Percentiles rank a stretch among this genome's conserved stretches.
Conservation (phyloP, 2,113 vertebrate species). For the Solea senegalensis region DNA sequence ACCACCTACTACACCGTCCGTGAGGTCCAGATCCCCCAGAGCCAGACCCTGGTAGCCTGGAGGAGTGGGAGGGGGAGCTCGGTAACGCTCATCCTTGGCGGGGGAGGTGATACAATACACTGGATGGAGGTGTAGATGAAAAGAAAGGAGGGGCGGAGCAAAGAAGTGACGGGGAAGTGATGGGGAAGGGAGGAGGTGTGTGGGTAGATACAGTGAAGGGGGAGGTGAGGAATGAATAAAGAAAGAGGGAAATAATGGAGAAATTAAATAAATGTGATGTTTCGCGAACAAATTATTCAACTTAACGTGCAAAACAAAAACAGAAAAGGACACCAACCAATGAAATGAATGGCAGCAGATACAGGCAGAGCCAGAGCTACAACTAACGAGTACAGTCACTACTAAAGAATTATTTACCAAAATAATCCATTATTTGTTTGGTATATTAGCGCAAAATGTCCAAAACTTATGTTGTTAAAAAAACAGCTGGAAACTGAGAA, state of each 20-base stretch:
- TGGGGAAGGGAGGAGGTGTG: constrained; percentile 57
- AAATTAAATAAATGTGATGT: constrained; percentile 83
- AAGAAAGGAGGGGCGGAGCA: constrained; percentile 64
- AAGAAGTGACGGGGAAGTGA: constrained; percentile 43
- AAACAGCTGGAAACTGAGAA: background rate
- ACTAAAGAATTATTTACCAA: background rate
- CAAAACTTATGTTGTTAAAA: background rate
- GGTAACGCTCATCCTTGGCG: constrained; percentile 95
- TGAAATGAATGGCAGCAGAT: constrained; percentile 74
- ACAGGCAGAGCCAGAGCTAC: constrained; percentile 39
- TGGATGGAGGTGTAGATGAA: constrained; percentile 78
- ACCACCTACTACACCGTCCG: constrained; percentile 80
- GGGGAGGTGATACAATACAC: constrained; percentile 98
- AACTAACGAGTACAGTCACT: background rate
- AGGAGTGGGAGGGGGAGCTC: constrained; percentile 95
- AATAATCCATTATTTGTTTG: constrained; percentile 16
- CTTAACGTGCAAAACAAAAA: constrained; percentile 73
- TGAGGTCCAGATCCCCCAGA: constrained; percentile 86
- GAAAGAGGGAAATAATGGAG: constrained; percentile 51
- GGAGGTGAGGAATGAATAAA: background rate
- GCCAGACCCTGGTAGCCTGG: constrained; percentile 97
- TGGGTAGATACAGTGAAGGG: background rate
- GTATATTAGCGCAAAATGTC: background rate
- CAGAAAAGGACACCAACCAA: constrained; percentile 39
- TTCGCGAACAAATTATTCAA: constrained; percentile 42